Conservation (phyloP, 2,797 vertebrate species). For the Protonibea diacanthus region DNA sequence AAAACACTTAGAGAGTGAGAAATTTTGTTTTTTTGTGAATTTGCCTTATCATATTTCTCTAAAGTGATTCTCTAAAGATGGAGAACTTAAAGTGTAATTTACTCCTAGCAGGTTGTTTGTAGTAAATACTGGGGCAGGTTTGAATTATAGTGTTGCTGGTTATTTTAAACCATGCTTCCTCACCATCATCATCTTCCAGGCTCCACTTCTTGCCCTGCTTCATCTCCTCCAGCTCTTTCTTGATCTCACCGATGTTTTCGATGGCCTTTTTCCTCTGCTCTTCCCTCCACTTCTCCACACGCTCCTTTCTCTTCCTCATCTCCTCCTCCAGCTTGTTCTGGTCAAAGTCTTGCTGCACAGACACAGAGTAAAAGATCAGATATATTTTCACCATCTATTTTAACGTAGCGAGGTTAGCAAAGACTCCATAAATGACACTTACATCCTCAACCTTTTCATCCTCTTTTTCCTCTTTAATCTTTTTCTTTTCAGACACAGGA, state of each 20-base stretch:
- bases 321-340: conserved; percentile 99
- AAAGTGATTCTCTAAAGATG: neutral
- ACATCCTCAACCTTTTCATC: conserved; percentile 96
- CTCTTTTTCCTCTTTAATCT: conserved; percentile 96
- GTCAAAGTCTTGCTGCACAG: conserved; percentile 93
- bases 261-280: conserved; percentile 98
- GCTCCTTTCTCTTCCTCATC: conserved; percentile 99
- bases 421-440: conserved; percentile 48
- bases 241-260: conserved; percentile 97
- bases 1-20: neutral
- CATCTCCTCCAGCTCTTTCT: conserved; percentile 98
- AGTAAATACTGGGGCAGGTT: rapidly evolving
- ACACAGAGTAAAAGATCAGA: conserved; percentile 1
- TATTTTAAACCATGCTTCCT: conserved; percentile 31
- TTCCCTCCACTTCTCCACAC: conserved; percentile 98
- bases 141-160: neutral
- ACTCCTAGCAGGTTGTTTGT: neutral
- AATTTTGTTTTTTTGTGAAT: neutral
- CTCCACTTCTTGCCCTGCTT: conserved; percentile 99
- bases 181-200: conserved; percentile 97
- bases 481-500: conserved; percentile 93
- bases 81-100: too few species aligned
- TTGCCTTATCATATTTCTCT: neutral
- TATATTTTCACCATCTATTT: neutral
- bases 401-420: rapidly evolving